phyloP scores from a whole-genome alignment of 2,888 invertebrate species.

The Plebejus anna region DNA sequence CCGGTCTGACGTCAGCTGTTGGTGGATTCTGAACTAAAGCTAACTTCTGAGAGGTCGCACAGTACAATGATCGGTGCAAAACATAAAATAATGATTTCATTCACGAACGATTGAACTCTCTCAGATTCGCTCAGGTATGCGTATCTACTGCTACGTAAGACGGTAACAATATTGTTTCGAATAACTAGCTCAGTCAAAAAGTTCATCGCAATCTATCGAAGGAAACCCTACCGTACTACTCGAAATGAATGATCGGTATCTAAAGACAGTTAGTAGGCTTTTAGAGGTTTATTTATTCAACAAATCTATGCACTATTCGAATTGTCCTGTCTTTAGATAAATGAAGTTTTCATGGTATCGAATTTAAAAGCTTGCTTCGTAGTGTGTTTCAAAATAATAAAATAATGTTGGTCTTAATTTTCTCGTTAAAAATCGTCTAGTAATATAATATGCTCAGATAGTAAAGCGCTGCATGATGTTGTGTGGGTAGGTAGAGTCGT shows the following conservation, averaged over 20 bases:
- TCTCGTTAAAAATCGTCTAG: constrained; percentile 1
- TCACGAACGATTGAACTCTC: constrained; percentile 69
- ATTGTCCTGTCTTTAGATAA: constrained; percentile 36
- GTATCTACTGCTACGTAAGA: constrained; percentile 48
- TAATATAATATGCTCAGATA: constrained; percentile 1
- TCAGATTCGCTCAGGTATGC: constrained; percentile 73
- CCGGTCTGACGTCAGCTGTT: constrained; percentile 20
- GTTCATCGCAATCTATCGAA: constrained; percentile 30
- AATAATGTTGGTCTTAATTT: constrained; percentile 20
- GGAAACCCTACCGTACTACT: constrained; percentile 35
- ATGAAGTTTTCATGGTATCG: constrained; percentile 32
- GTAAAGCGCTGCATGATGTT: constrained; percentile 53
- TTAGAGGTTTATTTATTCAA: background rate
- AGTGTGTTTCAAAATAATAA: constrained; percentile 46
- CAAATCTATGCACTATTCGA: background rate
- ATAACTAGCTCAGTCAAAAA: constrained; percentile 36
- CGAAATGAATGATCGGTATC: constrained; percentile 40
- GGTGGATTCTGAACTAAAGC: constrained; percentile 1
- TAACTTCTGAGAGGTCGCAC: constrained; percentile 14
- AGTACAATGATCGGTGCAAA: constrained; percentile 30
- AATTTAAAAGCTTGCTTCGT: constrained; percentile 60
- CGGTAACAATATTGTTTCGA: constrained; percentile 39
- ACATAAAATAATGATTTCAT: constrained; percentile 29
- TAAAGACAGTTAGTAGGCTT: constrained; percentile 37
- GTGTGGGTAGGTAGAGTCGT: constrained; percentile 58